Conservation (phyloP, 2,888 invertebrate species). For the Ophraella communa region DNA sequence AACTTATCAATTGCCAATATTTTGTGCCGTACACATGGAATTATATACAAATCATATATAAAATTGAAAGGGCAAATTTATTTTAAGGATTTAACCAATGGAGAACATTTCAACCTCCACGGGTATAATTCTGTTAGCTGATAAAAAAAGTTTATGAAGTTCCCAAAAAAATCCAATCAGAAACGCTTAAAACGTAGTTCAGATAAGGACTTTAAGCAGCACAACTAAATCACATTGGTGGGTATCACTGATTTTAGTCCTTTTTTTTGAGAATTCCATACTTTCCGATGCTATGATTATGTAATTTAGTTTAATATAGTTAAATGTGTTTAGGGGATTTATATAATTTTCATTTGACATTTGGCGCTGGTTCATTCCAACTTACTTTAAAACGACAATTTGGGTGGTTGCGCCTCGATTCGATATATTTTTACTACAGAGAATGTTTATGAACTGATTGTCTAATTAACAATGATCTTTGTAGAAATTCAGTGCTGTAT, state of each 20-base stretch:
- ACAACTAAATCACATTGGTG: not conserved
- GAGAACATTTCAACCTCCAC: not conserved
- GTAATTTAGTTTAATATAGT: conserved; percentile 2
- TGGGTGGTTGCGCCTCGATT: conserved; percentile 42
- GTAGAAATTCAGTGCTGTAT: conserved; percentile 57
- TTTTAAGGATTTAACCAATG: not conserved
- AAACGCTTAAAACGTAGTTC: not conserved
- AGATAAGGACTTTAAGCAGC: not conserved
- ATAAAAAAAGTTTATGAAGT: not conserved
- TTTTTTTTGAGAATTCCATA: not conserved
- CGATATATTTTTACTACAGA: conserved; percentile 57
- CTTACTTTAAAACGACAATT: conserved; percentile 39
- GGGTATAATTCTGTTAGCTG: not conserved
- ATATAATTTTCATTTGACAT: conserved; percentile 37
- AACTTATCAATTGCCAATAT: conserved; percentile 17
- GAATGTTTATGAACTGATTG: conserved; percentile 48
- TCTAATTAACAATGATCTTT: conserved; percentile 53
- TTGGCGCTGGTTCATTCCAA: conserved; percentile 55
- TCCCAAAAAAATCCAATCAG: not conserved
- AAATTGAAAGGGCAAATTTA: not conserved
- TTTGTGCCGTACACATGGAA: not conserved
- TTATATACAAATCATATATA: not conserved
- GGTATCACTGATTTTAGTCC: not conserved
- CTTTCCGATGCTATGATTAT: not conserved
- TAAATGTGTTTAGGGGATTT: conserved; percentile 36